Evolutionary conservation across 2,797 vertebrate species (phyloP), one percentile per base, ranked within the genome.

Genomic region (Rhadinocentrus ornatus): DNA sequence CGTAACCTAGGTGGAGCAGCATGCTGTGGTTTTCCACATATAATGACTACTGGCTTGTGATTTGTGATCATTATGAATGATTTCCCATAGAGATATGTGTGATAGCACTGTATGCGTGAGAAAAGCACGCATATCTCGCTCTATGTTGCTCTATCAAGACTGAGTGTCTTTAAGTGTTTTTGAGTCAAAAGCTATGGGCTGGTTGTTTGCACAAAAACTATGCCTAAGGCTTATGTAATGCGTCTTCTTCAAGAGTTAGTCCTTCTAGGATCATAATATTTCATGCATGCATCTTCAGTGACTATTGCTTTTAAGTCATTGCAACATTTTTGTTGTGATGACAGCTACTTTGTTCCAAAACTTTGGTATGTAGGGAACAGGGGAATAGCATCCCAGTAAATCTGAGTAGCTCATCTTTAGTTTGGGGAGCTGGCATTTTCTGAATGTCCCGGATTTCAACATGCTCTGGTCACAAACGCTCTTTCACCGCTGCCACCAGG

Each of bases 111-210:
- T 13, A 58, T 58, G 8, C 31, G 31, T 12, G 20, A 34, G 31
- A n/a, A 58, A 22, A 7, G 56, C 56, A 34, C 35, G 56, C 56
- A 58, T 58, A 13, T 58, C 56, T n/a, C 12, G 32, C 32, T 58
- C 56, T n/a, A 58, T 37, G 32, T 58, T 37, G n/a, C 56, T 58
- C 3, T 58, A 32, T 58, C 52, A 27, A 4, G 10, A 26, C 24
- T 53, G 52, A 0, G 52, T 24, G 29, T 29, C 29, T 29, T 29
- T 53, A 1, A 53, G 50, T 12, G 50, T 53, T 53, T 53, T 53
- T 22, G 50, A 53, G n/a, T n/a, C 50, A 26, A 53, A 53, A 26
- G 50, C 22, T 3, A 22, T 37, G 12, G 35, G 35, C 11, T 53
- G 22, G n/a, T 27, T 53, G 10, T 53, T 27, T 53, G 24, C 24